Evolutionary conservation across 2,888 invertebrate species (phyloP).

Genomic region (Cecidostiba fungosa): DNA sequence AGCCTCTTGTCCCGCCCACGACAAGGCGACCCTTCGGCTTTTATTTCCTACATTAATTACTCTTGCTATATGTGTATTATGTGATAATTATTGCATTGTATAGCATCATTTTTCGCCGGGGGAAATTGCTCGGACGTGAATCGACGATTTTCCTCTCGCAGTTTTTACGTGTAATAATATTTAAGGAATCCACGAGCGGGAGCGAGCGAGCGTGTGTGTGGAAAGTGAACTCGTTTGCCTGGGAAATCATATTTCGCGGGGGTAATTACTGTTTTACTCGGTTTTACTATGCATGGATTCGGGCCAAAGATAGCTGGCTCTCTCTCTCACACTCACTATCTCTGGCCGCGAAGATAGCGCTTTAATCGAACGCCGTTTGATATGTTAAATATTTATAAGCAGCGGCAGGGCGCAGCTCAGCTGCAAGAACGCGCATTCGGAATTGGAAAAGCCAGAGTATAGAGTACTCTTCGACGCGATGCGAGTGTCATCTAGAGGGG

Average conservation of each 20-base stretch:
- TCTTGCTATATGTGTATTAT: background rate
- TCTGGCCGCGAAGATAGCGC: background rate
- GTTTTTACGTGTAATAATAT: background rate
- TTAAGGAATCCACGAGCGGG: background rate
- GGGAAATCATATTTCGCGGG: conserved; percentile 5
- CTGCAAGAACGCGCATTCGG: background rate
- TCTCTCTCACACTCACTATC: background rate
- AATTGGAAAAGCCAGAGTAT: background rate
- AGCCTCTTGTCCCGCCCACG: conserved; percentile 30
- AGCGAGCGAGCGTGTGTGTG: background rate
- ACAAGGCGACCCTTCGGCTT: background rate
- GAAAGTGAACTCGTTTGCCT: conserved; percentile 4
- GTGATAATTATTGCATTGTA: background rate
- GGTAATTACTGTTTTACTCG: background rate
- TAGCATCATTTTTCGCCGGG: background rate
- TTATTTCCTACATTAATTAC: conserved; percentile 25
- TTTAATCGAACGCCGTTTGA: conserved; percentile 15
- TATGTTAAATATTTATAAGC: conserved; percentile 15
- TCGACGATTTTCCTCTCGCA: background rate
- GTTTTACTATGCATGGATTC: background rate
- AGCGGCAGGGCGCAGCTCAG: background rate
- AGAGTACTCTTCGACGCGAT: background rate
- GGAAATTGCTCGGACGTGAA: background rate
- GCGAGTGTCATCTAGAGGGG: background rate
- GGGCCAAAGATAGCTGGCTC: background rate